These are phyloP conservation scores for Tupiocoris notatus DNA, from an alignment of 2,888 invertebrate species.

Conservation along the genomic window DNA sequence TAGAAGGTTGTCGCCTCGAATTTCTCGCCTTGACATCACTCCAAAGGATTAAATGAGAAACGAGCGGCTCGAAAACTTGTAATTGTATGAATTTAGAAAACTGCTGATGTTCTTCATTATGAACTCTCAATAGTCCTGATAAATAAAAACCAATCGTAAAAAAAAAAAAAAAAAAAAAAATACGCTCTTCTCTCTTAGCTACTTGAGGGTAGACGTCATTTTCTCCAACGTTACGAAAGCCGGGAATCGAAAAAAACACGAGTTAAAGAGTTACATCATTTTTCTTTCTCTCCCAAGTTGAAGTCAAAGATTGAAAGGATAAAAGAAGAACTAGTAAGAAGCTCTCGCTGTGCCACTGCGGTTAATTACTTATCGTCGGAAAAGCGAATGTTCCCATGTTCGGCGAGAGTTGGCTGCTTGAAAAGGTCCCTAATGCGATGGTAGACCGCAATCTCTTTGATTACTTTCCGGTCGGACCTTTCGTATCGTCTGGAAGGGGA, in stretches of 20 bases:
- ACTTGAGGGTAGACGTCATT: too few species aligned
- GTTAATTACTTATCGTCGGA: constrained; percentile 31
- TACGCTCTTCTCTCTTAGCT: too few species aligned
- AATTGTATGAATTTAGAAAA: too few species aligned
- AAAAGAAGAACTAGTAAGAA: constrained; percentile 10
- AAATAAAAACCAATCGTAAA: too few species aligned
- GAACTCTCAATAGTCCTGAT: too few species aligned
- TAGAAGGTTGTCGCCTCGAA: too few species aligned
- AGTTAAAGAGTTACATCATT: neutral
- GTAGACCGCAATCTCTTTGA: constrained; percentile 34
- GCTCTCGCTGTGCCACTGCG: constrained; percentile 1
- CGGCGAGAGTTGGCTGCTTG: neutral
- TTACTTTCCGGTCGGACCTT: constrained; percentile 12
- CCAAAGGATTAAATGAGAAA: too few species aligned
- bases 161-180: too few species aligned
- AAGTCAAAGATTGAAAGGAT: constrained; percentile 32
- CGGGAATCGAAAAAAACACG: neutral
- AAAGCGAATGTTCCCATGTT: neutral
- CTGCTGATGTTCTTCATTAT: too few species aligned
- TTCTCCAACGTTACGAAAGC: too few species aligned
- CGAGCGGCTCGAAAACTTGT: too few species aligned
- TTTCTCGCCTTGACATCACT: too few species aligned
- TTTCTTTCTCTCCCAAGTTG: neutral
- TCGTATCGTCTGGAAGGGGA: neutral
- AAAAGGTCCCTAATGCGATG: constrained; percentile 27